Evolutionary conservation across 2,113 vertebrate species (phyloP).

Genomic region (Chloropsis hardwickii): DNA sequence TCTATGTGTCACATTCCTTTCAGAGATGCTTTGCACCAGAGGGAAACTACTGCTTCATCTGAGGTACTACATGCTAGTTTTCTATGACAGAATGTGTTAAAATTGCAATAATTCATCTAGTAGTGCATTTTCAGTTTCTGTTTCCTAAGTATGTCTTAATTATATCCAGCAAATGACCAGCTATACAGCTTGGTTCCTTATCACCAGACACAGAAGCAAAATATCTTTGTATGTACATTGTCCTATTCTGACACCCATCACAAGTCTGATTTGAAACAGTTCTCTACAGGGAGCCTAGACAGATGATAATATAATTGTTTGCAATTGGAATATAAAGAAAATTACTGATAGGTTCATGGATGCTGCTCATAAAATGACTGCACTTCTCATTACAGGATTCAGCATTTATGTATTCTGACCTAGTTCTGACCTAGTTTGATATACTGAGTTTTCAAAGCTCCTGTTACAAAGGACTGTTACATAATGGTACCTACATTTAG

Average conservation of each 20-base stretch:
- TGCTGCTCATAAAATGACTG: not conserved
- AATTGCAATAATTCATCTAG: not conserved
- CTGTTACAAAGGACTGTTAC: not conserved
- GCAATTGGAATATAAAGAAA: not conserved
- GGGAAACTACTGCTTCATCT: not conserved
- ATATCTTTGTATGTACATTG: not conserved
- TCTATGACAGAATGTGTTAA: not conserved
- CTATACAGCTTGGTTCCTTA: not conserved
- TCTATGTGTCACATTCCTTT: not conserved
- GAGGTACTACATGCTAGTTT: not conserved
- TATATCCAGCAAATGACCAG: not conserved
- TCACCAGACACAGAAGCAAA: conserved; percentile 16
- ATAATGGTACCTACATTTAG: not conserved
- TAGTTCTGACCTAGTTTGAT: not conserved
- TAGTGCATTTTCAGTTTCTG: not conserved
- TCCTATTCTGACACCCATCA: not conserved
- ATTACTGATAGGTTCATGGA: not conserved
- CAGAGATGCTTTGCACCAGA: not conserved
- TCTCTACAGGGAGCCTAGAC: not conserved
- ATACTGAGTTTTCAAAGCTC: not conserved
- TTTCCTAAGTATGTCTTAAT: not conserved
- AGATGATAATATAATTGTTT: not conserved
- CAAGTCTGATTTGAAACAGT: not conserved
- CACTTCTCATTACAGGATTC: not conserved
- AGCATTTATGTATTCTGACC: not conserved